Base-by-base conservation (phyloP, 2,888 invertebrate genomes). In the Pachycephus smyrnensis region DNA sequence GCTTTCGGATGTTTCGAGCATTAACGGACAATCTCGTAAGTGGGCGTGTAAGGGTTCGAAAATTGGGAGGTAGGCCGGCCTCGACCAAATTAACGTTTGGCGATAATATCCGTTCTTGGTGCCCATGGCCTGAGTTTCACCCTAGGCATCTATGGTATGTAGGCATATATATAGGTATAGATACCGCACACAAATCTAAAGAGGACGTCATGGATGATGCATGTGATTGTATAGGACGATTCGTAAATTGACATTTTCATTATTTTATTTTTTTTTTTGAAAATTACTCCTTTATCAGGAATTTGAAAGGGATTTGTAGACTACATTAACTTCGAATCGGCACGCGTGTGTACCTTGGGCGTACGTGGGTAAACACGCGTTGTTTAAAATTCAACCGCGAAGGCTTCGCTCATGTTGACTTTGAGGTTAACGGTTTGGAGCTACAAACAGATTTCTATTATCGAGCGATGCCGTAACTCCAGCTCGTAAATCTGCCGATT, bases 41-140 rank as follows among this genome's bases (percentile, higher is more conserved):
- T 91, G 91, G 91, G 91, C 91, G 91, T 91, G 91, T 89, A 88
- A 90, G 88, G 89, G 88, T 88, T 88, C 88, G 91, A 91, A 91
- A 91, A 91, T 91, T 91, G 91, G 91, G 90, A 90, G 91, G 90
- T 89, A 89, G 90, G 90, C 88, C 86, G 90, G 88, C 86, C 90
- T 88, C 87, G 89, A 86, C 88, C 89, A 91, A 91, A 91, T 91
- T 91, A 91, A 91, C 90, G 89, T 91, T 90, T 89, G 89, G 89
- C 90, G 91, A 90, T 91, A 91, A 91, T 91, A 91, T 91, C 91
- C 91, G 91, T 87, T 90, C 88, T 84, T 80, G 82, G 81, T 85
- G 82, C 80, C 78, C 71, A 33, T 81, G 80, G 74, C 78, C 73
- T 79, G 80, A 15, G 69, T 78, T 69, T 75, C 79, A 76, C 77